Evolutionary conservation across 2,113 vertebrate species (phyloP).

Genomic region (Grammatotria lemairii): DNA sequence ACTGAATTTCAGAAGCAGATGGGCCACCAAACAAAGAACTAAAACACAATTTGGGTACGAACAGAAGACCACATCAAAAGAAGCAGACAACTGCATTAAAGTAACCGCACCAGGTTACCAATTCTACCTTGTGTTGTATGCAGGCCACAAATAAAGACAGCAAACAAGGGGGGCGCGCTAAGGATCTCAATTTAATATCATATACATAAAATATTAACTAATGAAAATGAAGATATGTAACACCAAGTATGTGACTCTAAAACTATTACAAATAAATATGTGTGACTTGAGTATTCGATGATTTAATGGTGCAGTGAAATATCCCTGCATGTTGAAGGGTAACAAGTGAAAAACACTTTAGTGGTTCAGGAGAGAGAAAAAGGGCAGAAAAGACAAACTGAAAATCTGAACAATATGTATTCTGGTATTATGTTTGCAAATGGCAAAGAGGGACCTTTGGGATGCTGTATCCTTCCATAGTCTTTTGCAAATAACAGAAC

Average conservation of each 20-base stretch:
- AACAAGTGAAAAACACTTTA: not conserved
- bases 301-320: not conserved
- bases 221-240: not conserved
- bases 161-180: not conserved
- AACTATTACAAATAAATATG: constrained; percentile 17
- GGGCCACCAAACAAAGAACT: not conserved
- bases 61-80: not conserved
- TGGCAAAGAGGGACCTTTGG: not conserved
- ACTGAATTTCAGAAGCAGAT: not conserved
- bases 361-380: not conserved
- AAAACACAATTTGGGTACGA: not conserved
- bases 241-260: not conserved
- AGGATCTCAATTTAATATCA: constrained; percentile 2
- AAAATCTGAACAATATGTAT: not conserved
- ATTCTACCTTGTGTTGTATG: not conserved
- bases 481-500: not conserved
- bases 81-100: not conserved
- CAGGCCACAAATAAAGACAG: not conserved
- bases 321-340: not conserved
- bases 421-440: not conserved
- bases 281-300: not conserved
- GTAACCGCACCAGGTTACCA: not conserved
- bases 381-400: not conserved
- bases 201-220: not conserved
- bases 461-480: not conserved